Percentiles rank a stretch among this genome's conserved stretches.
These are phyloP conservation scores for Haemorhous mexicanus DNA, from an alignment of 2,113 vertebrate genomes.

Conservation along the genomic window DNA sequence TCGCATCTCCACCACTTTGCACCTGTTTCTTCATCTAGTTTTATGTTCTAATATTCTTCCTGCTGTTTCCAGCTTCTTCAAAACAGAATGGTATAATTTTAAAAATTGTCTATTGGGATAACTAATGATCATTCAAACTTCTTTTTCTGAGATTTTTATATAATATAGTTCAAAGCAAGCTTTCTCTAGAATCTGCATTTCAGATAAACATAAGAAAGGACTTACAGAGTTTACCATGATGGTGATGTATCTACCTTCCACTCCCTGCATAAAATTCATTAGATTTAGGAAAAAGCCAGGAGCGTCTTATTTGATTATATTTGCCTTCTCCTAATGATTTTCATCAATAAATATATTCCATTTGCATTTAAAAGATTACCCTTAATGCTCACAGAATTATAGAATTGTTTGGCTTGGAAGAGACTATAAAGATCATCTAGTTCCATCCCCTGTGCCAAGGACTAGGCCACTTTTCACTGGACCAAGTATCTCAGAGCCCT, in stretches of 20 bases:
- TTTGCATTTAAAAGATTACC: background rate
- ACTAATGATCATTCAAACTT: background rate
- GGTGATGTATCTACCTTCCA: background rate
- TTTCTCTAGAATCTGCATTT: background rate
- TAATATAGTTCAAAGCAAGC: background rate
- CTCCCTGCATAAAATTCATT: background rate
- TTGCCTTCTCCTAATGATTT: background rate
- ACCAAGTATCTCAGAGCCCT: background rate
- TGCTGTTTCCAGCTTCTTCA: background rate
- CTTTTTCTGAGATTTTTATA: background rate
- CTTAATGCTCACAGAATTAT: background rate
- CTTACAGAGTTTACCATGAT: background rate
- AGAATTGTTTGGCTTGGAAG: background rate
- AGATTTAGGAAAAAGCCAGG: background rate
- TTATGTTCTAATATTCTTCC: background rate
- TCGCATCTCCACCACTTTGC: background rate
- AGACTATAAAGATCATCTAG: background rate
- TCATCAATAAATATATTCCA: background rate
- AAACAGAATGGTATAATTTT: background rate
- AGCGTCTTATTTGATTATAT: background rate
- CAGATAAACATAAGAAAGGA: background rate
- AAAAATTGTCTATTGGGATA: background rate
- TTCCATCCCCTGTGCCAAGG: accelerated
- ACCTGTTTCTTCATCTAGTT: accelerated
- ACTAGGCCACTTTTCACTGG: background rate